Percentiles rank a stretch among this genome's conserved stretches.
These are phyloP conservation scores for Molossus alvarezi DNA, from an alignment of 2,797 vertebrate species.

Conservation along the genomic window DNA sequence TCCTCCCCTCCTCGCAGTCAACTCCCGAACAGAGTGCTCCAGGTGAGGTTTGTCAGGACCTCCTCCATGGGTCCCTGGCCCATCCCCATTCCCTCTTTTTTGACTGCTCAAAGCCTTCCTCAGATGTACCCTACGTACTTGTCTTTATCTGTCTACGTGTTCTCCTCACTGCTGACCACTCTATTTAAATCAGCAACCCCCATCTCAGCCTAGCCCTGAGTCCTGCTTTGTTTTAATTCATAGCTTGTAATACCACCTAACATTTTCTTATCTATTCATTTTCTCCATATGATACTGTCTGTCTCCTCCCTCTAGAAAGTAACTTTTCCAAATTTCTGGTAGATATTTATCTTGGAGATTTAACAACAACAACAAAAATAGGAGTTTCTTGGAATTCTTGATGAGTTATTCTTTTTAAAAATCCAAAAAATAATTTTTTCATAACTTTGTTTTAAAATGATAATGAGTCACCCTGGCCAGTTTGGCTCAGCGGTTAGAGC, in stretches of 20 bases:
- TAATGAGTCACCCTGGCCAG: background rate
- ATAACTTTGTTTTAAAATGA: slow-evolving; percentile 31
- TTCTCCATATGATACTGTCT: background rate
- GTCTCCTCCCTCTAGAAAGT: background rate
- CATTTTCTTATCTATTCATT: background rate
- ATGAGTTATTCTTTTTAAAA: slow-evolving; percentile 4
- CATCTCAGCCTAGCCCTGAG: background rate
- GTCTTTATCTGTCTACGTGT: background rate
- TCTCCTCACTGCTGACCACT: background rate
- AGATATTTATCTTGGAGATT: slow-evolving; percentile 7
- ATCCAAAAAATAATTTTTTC: background rate
- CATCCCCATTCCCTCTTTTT: background rate
- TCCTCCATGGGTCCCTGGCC: background rate
- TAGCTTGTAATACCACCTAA: background rate
- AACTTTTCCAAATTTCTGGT: background rate
- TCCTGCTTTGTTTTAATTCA: background rate
- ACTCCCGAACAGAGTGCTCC: no score
- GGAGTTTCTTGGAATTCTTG: background rate
- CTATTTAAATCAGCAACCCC: background rate
- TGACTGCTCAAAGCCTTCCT: background rate
- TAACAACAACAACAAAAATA: background rate
- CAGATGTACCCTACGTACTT: background rate
- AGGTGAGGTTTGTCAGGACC: background rate
- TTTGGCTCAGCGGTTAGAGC: no score
- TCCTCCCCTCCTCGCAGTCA: background rate